A percentile compares a stretch with the other conserved stretches of the same genome.
These are phyloP conservation scores for Plagodis dolabraria DNA, from an alignment of 2,888 invertebrate genomes.

Conservation along the genomic window DNA sequence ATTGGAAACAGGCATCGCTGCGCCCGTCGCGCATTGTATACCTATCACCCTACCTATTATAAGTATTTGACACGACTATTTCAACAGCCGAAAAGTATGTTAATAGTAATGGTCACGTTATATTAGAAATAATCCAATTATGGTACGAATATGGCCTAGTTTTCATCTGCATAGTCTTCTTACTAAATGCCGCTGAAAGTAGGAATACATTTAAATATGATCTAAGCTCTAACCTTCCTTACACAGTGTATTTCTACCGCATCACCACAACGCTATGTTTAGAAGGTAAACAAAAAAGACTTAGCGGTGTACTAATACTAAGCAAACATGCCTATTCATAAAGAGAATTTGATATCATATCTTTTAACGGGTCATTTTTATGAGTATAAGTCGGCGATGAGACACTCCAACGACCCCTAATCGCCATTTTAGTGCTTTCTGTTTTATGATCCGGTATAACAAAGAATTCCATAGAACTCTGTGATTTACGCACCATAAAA, in stretches of 20 bases:
- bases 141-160: too few relatives aligned
- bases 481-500: slow-evolving; percentile 53
- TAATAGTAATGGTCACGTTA: too few relatives aligned
- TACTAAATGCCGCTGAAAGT: too few relatives aligned
- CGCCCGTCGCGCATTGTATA: slow-evolving; percentile 1
- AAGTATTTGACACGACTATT: slow-evolving; percentile 31
- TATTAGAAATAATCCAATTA: too few relatives aligned
- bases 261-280: too few relatives aligned
- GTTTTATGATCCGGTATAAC: slow-evolving; percentile 58
- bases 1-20: slow-evolving; percentile 70
- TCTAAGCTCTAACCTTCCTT: too few relatives aligned
- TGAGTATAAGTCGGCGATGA: slow-evolving; percentile 50
- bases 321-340: not conserved
- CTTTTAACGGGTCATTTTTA: slow-evolving; percentile 47
- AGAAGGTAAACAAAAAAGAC: too few relatives aligned
- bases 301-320: too few relatives aligned
- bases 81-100: too few relatives aligned
- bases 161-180: too few relatives aligned
- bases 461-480: slow-evolving; percentile 51
- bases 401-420: slow-evolving; percentile 57
- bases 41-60: slow-evolving; percentile 50
- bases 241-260: too few relatives aligned
- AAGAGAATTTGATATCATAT: slow-evolving; percentile 29
- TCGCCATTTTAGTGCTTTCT: slow-evolving; percentile 58
- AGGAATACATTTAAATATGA: too few relatives aligned